Evolutionary conservation across 1,140 invertebrate genomes (phyloP), one percentile per base, ranked within the genome.

Genomic region (Plectrocnemia conspersa): DNA sequence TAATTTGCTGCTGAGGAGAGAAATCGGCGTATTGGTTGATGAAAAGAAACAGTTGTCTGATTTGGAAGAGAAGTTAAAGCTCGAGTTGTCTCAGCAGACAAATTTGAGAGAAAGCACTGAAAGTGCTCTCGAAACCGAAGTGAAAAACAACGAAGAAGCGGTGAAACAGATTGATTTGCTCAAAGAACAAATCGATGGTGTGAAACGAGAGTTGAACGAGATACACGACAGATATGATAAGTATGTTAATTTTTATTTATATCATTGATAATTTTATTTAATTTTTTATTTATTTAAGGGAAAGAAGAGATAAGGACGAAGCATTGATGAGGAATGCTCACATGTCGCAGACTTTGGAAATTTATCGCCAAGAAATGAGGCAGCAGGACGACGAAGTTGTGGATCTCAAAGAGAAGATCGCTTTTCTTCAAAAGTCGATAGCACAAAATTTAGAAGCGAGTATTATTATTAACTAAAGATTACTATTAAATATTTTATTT

Each of bases 291-390:
- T 50, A 64, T 68, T 74, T 54, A 63, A 77, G 77, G 52, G 84
- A 88, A 54, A 78, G 77, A 22, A 72, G 81, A 47, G 88, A 91
- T 52, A 91, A 88, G 63, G 83, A 90, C 65, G 80, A 82, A 9
- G 82, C 84, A 1, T 68, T 91, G 44, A 63, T 92, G 24, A 78
- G 88, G 21, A 92, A 90, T 66, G 89, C 89, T 2, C 83, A 90
- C 68, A 83, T 91, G 52, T 91, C 88, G 0, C 89, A 91, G 65
- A 83, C 87, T 47, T 78, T 86, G 47, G 85, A 89, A 67, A 75
- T 88, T 44, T 79, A 84, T 1, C 81, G 81, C 57, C 82, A 86
- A 58, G 79, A 87, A 52, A 77, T 84, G 61, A 77, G 82, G 32
- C 77, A 80, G 41, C 77, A 82, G 50, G 79, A 83, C 61, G 67